Conservation (phyloP, 2,113 vertebrate genomes). For the Tragulus kanchil region DNA sequence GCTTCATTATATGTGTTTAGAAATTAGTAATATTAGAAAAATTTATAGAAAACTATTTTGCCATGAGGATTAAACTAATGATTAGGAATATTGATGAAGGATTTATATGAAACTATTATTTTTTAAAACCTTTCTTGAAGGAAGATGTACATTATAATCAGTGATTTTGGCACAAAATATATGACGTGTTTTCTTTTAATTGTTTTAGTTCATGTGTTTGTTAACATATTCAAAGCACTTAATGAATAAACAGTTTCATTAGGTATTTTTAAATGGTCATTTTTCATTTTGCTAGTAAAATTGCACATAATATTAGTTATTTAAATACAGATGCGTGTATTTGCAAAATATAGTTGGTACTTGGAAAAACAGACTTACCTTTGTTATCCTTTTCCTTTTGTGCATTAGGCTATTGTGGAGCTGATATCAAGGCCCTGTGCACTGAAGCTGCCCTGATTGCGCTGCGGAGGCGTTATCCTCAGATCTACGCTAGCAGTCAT, state of each 20-base stretch:
- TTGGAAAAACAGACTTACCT: slow-evolving; percentile 66
- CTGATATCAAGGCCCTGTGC: slow-evolving; percentile 99
- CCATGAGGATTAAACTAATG: slow-evolving; percentile 23
- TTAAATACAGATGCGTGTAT: neutral
- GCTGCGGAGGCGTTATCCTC: slow-evolving; percentile 96
- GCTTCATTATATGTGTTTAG: slow-evolving; percentile 1
- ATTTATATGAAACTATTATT: neutral
- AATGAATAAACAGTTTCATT: slow-evolving; percentile 38
- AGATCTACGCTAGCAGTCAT: slow-evolving; percentile 98
- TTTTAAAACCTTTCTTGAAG: slow-evolving; percentile 34
- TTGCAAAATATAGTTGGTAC: slow-evolving; percentile 32
- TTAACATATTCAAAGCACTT: slow-evolving; percentile 62
- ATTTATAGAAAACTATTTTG: slow-evolving; percentile 24
- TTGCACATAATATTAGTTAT: neutral
- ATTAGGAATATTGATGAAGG: slow-evolving; percentile 1
- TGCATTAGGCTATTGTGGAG: slow-evolving; percentile 97
- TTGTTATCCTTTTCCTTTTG: slow-evolving; percentile 73
- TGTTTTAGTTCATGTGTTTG: slow-evolving; percentile 57
- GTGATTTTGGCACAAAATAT: slow-evolving; percentile 12
- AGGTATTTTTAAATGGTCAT: slow-evolving; percentile 29
- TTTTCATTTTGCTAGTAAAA: slow-evolving; percentile 64
- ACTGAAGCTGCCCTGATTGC: slow-evolving; percentile 98
- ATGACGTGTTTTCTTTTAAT: slow-evolving; percentile 43
- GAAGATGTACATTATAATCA: slow-evolving; percentile 6
- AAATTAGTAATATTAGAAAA: slow-evolving; percentile 62